Percentiles rank a stretch among this genome's conserved stretches.
Conservation (phyloP, 1,140 invertebrate genomes). For the Cydia pomonella region DNA sequence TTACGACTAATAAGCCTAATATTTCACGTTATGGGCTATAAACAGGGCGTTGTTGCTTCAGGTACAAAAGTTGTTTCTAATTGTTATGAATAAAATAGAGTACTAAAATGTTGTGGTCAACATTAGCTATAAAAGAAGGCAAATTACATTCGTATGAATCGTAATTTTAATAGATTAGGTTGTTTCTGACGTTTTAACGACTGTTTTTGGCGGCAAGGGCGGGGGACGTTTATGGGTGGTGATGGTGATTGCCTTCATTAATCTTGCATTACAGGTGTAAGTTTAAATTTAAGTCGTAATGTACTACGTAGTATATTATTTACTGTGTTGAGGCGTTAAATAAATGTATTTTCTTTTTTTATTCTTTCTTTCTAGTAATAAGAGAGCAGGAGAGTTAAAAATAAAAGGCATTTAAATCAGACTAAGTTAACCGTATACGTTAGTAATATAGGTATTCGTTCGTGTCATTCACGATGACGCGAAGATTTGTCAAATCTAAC, state of each 20-base stretch:
- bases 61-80: conserved; percentile 19
- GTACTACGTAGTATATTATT: too few species aligned
- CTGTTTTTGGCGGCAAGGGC: neutral
- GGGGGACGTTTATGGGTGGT: neutral
- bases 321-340: too few species aligned
- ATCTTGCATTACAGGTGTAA: too few species aligned
- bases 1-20: conserved; percentile 16
- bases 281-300: too few species aligned
- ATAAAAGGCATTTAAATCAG: too few species aligned
- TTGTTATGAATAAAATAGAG: conserved; percentile 10
- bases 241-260: neutral
- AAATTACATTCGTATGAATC: neutral
- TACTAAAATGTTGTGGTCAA: conserved; percentile 1
- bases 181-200: neutral
- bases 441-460: too few species aligned
- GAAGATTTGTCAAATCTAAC: too few species aligned
- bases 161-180: neutral
- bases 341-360: too few species aligned
- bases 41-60: neutral
- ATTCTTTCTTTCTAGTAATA: too few species aligned
- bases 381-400: too few species aligned
- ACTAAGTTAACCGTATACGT: too few species aligned
- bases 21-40: conserved; percentile 12
- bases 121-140: neutral
- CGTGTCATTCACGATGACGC: too few species aligned